Percentiles rank a stretch among this genome's conserved stretches.
phyloP scores from a whole-genome alignment of 2,888 invertebrate species.

The Yponomeuta sedellus region DNA sequence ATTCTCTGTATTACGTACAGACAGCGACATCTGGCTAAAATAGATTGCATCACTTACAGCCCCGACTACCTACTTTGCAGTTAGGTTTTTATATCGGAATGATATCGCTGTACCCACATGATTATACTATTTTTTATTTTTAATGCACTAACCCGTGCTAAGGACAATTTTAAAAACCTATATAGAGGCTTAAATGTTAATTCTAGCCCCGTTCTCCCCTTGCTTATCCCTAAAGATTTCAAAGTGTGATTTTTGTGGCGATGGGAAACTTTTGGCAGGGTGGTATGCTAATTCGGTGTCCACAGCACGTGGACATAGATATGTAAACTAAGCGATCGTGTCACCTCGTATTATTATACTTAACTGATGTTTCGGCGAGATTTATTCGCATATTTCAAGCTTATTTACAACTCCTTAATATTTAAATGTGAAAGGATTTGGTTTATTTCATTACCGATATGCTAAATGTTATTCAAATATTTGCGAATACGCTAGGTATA shows the following conservation, averaged over 20 bases:
- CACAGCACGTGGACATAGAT: slow-evolving; percentile 67
- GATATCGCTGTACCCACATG: no score
- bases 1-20: no score
- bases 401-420: slow-evolving; percentile 10
- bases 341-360: slow-evolving; percentile 18
- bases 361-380: neutral
- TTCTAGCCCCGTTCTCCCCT: no score
- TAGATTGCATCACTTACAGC: no score
- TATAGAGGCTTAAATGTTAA: no score
- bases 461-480: slow-evolving; percentile 1
- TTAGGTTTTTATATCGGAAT: no score
- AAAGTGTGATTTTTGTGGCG: neutral
- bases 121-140: no score
- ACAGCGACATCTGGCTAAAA: no score
- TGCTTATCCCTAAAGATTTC: no score
- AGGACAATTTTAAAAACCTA: no score
- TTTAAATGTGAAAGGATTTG: slow-evolving; percentile 3
- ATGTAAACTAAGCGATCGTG: slow-evolving; percentile 60
- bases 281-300: slow-evolving; percentile 52
- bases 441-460: neutral
- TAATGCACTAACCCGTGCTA: no score
- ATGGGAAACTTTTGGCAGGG: slow-evolving; percentile 45
- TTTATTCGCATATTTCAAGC: slow-evolving; percentile 7
- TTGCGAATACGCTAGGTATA: neutral
- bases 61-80: no score